Base-by-base conservation (phyloP, 2,113 vertebrate species). In the Nannospalax galili region DNA sequence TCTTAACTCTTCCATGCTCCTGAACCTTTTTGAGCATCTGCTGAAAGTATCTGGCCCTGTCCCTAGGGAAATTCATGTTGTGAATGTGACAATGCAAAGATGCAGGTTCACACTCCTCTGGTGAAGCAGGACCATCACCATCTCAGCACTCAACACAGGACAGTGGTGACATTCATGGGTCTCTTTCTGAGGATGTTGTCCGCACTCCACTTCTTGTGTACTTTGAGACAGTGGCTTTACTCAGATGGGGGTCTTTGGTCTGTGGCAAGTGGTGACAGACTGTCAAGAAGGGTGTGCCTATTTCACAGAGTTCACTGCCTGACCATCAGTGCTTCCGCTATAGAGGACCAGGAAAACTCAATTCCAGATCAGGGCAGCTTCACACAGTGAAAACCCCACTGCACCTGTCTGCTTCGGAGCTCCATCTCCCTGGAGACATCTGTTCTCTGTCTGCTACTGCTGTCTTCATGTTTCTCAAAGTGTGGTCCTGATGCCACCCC, bases 171-270 rank as follows among this genome's bases (percentile, higher is more conserved):
- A 3, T 10, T 45, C 65, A 69, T 42, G 88, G 52, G 28, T 17
- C 30, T 42, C 20, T 52, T 22, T 79, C 52, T 22, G 4, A 0
- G 58, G 72, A n/a, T 28, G 45, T 45, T 64, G 22, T 35, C 58
- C 40, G 0, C 28, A 7, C 24, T 11, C 42, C 14, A 19, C 7
- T 28, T 24, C 17, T 32, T 24, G 42, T 0, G 14, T 9, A 15
- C 22, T 37, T 42, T 15, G 48, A 42, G 45, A 42, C 3, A 2
- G 0, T 60, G 58, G 78, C 37, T 52, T 58, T 7, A 56, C 19
- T 62, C 3, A 1, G 20, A 11, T 15, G 79, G 28, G 4, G 30
- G 40, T n/a, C 48, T 73, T 67, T 37, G 56, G 58, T 12, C 15
- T 52, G 7, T 62, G 72, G 45, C 0, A 26, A 1, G n/a, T 22